Conservation (phyloP, 2,888 invertebrate species). For the Leptura quadrifasciata region DNA sequence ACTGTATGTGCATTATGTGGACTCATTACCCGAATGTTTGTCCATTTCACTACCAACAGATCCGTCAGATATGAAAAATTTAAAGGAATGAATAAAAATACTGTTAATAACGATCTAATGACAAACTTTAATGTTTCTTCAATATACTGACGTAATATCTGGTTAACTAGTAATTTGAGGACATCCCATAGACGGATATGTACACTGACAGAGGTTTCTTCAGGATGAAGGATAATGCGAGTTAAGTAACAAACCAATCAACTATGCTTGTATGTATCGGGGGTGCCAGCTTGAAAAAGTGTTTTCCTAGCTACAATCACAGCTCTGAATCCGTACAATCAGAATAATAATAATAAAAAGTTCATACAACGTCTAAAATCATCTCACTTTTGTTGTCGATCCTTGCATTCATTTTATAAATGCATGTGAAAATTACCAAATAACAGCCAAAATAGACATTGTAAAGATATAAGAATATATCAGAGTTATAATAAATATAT, state of each 20-base stretch:
- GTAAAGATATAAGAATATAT: constrained; percentile 64
- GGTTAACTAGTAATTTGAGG: neutral
- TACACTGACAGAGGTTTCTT: neutral
- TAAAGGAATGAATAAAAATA: no score
- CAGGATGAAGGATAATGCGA: neutral
- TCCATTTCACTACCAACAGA: no score
- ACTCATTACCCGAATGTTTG: no score
- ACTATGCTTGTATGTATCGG: neutral
- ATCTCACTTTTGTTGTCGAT: constrained; percentile 75
- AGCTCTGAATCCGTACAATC: constrained; percentile 70
- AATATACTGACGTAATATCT: no score
- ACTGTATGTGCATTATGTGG: no score
- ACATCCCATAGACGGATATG: neutral
- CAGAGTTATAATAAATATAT: constrained; percentile 49
- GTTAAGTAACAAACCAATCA: neutral
- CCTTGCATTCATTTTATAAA: constrained; percentile 71
- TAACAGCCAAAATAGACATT: constrained; percentile 73
- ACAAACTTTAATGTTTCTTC: no score
- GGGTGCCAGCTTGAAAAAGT: constrained; percentile 59
- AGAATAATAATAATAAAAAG: constrained; percentile 66
- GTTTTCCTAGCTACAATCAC: constrained; percentile 71
- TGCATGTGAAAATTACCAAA: constrained; percentile 71
- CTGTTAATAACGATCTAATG: no score
- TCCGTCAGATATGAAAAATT: no score
- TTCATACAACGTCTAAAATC: constrained; percentile 72